A percentile compares a stretch with the other conserved stretches of the same genome.
phyloP scores from a whole-genome alignment of 1,140 invertebrate species.

The Achroia grisella region DNA sequence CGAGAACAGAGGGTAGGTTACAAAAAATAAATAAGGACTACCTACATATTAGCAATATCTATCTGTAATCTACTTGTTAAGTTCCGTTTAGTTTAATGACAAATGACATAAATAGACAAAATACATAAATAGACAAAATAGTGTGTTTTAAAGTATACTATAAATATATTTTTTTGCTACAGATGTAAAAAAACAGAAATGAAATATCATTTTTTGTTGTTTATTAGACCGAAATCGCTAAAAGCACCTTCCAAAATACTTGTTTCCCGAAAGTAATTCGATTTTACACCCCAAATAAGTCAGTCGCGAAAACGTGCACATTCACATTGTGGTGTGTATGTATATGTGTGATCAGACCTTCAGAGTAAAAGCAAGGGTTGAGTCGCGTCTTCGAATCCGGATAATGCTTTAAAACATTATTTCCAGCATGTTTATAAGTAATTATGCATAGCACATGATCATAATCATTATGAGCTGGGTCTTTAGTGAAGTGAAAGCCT shows the following conservation, averaged over 20 bases:
- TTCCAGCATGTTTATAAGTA: slow-evolving; percentile 31
- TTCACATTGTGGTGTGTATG: slow-evolving; percentile 17
- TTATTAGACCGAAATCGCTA: slow-evolving; percentile 12
- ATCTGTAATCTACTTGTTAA: no score
- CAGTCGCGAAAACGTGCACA: slow-evolving; percentile 23
- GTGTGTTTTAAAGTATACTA: no score
- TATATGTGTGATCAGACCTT: slow-evolving; percentile 5
- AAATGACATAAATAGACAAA: no score
- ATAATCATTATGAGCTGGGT: slow-evolving; percentile 19
- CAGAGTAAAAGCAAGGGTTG: slow-evolving; percentile 23
- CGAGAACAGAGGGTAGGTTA: no score
- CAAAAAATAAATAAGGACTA: no score
- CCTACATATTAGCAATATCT: no score
- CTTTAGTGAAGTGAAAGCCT: slow-evolving; percentile 6
- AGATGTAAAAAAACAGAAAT: no score
- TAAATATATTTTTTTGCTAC: no score
- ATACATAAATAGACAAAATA: no score
- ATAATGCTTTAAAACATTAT: slow-evolving; percentile 37
- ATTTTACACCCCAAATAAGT: slow-evolving; percentile 48
- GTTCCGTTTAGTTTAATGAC: no score
- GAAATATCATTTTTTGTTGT: not conserved
- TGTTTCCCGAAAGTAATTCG: slow-evolving; percentile 35
- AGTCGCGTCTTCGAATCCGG: slow-evolving; percentile 25
- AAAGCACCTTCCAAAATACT: slow-evolving; percentile 38
- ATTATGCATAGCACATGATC: slow-evolving; percentile 46